A percentile compares a stretch with the other conserved stretches of the same genome.
Conservation (phyloP, 1,140 invertebrate species). For the Medauroidea extradentata region DNA sequence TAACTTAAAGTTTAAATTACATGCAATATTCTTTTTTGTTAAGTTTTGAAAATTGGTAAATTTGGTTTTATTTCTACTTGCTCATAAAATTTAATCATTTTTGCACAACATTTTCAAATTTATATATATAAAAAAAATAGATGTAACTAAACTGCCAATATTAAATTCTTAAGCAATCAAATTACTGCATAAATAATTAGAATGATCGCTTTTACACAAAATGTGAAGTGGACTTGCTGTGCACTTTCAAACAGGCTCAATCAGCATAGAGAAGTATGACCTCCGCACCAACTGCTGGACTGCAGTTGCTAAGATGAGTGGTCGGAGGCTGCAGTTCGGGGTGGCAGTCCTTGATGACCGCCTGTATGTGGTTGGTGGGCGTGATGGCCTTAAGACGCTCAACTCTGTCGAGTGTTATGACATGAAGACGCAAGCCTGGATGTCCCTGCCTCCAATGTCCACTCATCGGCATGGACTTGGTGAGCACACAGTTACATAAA, state of each 20-base stretch:
- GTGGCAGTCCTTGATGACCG: conserved; percentile 83
- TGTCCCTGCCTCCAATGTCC: conserved; percentile 77
- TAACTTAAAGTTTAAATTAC: too few species aligned
- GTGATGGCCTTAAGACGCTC: conserved; percentile 90
- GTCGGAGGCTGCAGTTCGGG: conserved; percentile 81
- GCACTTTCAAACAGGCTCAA: conserved; percentile 62
- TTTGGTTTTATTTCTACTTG: too few species aligned
- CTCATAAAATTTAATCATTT: too few species aligned
- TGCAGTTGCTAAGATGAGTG: conserved; percentile 72
- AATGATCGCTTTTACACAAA: too few species aligned
- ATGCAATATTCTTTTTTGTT: too few species aligned
- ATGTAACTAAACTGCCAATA: too few species aligned
- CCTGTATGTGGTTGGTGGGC: conserved; percentile 77
- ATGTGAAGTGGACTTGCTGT: too few species aligned
- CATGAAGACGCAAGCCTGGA: conserved; percentile 68
- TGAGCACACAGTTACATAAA: background rate
- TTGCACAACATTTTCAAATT: too few species aligned
- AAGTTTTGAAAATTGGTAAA: too few species aligned
- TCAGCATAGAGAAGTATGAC: conserved; percentile 86
- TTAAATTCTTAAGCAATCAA: too few species aligned
- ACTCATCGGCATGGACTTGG: conserved; percentile 69
- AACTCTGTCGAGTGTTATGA: conserved; percentile 56
- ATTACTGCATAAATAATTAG: too few species aligned
- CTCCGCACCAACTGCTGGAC: conserved; percentile 80
- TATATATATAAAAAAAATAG: too few species aligned